A percentile compares a stretch with the other conserved stretches of the same genome.
Evolutionary conservation across 2,797 vertebrate genomes (phyloP).

Genomic region (Anolis apletophallus): DNA sequence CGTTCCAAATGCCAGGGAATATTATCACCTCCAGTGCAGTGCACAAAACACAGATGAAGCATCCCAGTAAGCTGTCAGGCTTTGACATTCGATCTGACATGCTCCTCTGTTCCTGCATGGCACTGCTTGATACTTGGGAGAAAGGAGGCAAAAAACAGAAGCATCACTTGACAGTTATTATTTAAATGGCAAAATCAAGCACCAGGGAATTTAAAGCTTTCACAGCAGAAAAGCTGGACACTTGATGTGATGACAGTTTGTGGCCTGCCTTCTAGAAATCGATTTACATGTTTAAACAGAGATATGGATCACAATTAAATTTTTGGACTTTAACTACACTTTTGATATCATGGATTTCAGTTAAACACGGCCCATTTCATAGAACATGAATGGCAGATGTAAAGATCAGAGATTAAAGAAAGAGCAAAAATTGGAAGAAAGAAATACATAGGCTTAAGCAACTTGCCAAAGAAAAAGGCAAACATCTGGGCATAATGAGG

Average conservation of each 20-base stretch:
- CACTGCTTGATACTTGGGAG: background rate
- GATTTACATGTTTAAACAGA: background rate
- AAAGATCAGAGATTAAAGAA: background rate
- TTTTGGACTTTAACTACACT: background rate
- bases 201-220: conserved; percentile 33
- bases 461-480: background rate
- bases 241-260: background rate
- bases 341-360: background rate
- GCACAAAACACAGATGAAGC: background rate
- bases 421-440: background rate
- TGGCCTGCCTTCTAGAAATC: background rate
- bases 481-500: background rate
- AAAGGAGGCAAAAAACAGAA: conserved; percentile 6
- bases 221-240: background rate
- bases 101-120: conserved; percentile 27
- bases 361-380: background rate
- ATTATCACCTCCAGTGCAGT: background rate
- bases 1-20: background rate
- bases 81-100: conserved; percentile 25
- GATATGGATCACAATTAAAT: background rate
- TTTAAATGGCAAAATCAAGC: background rate
- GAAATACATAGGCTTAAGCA: background rate
- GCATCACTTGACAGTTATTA: background rate
- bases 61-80: background rate
- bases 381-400: background rate